Conservation (phyloP, 1,140 invertebrate genomes). For the Meloidogyne chitwoodi region DNA sequence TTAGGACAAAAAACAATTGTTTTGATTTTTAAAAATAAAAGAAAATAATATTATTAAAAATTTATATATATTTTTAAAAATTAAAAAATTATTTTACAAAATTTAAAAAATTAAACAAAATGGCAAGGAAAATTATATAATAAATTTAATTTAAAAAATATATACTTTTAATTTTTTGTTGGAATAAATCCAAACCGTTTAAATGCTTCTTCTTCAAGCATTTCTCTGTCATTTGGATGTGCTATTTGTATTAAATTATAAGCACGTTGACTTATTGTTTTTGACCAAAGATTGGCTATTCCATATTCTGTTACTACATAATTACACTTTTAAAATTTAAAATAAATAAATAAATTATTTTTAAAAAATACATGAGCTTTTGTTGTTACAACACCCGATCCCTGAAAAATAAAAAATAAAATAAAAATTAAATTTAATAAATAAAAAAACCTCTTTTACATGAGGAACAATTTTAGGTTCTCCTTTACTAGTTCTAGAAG, state of each 20-base stretch:
- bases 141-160: not conserved
- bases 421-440: not conserved
- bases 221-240: slow-evolving; percentile 80
- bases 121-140: too few species aligned
- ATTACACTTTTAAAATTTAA: slow-evolving; percentile 20
- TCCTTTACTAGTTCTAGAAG: slow-evolving; percentile 78
- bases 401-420: slow-evolving; percentile 62
- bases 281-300: slow-evolving; percentile 83
- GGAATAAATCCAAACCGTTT: slow-evolving; percentile 7
- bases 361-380: slow-evolving; percentile 79
- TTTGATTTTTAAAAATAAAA: too few species aligned
- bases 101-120: too few species aligned
- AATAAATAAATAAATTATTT: not conserved
- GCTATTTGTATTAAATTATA: slow-evolving; percentile 82
- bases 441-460: slow-evolving; percentile 67
- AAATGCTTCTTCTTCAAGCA: slow-evolving; percentile 80
- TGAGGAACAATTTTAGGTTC: slow-evolving; percentile 81
- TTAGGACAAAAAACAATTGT: too few species aligned
- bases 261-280: slow-evolving; percentile 78
- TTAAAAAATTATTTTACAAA: too few species aligned
- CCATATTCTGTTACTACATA: slow-evolving; percentile 89
- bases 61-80: too few species aligned
- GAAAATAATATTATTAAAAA: too few species aligned
- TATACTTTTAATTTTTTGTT: not conserved
- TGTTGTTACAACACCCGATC: slow-evolving; percentile 85